Conservation (phyloP, 2,113 vertebrate species). For the Glaucidium brasilianum region DNA sequence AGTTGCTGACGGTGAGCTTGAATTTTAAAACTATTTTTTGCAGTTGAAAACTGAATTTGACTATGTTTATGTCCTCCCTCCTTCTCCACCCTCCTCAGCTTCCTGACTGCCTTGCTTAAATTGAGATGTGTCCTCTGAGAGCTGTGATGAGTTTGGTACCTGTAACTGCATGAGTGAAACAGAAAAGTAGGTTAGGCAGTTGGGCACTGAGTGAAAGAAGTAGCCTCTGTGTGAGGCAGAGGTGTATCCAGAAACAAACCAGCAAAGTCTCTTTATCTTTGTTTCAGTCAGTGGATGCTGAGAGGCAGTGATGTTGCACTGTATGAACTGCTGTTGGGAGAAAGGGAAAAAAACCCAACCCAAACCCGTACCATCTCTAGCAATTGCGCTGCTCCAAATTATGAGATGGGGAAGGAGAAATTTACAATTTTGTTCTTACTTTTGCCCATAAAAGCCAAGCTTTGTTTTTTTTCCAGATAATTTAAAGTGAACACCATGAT, state of each 20-base stretch:
- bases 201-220: fast-evolving
- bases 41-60: not conserved
- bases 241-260: not conserved
- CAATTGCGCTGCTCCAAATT: not conserved
- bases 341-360: not conserved
- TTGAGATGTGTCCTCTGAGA: not conserved
- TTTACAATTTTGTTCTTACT: not conserved
- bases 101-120: not conserved
- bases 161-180: not conserved
- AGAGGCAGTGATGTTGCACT: not conserved
- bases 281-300: not conserved
- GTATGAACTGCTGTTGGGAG: not conserved
- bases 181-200: not conserved
- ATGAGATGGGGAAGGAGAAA: not conserved
- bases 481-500: not conserved
- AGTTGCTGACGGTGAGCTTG: not conserved
- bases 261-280: not conserved
- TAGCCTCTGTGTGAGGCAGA: not conserved
- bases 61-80: not conserved
- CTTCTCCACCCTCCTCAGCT: not conserved
- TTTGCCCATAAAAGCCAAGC: not conserved
- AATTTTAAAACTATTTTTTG: not conserved
- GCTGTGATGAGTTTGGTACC: not conserved
- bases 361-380: not conserved
- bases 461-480: not conserved